These are phyloP conservation scores for Phoxinus phoxinus DNA, from an alignment of 2,113 vertebrate species.

Conservation along the genomic window DNA sequence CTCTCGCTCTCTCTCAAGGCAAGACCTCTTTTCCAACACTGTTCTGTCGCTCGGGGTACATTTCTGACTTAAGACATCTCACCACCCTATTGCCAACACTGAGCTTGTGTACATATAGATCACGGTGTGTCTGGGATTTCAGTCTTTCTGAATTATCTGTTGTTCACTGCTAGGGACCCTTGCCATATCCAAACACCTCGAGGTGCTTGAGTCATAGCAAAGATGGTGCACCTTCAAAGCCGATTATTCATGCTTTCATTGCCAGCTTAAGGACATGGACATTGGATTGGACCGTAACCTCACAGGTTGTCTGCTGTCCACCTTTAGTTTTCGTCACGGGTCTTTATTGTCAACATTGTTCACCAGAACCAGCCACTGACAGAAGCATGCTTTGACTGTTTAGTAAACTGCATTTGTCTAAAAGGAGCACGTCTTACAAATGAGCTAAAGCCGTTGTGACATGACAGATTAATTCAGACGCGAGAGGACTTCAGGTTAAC, in stretches of 20 bases:
- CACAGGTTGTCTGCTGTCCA: not conserved
- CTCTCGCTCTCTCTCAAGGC: constrained; percentile 40
- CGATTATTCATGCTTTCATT: constrained; percentile 3
- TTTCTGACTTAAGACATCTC: constrained; percentile 28
- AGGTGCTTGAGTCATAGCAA: constrained; percentile 21
- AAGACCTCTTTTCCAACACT: not conserved
- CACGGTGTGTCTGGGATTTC: not conserved
- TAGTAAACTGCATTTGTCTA: not conserved
- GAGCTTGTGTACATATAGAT: not conserved
- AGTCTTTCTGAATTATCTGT: constrained; percentile 49
- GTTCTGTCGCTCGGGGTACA: constrained; percentile 24
- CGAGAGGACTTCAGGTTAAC: not conserved
- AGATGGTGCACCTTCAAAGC: not conserved
- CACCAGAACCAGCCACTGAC: not conserved
- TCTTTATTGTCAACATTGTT: constrained; percentile 4
- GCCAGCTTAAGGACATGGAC: not conserved
- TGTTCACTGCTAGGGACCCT: constrained; percentile 14
- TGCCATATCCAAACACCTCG: constrained; percentile 16
- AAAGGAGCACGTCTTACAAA: not conserved
- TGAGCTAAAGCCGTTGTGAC: constrained; percentile 3
- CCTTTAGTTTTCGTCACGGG: not conserved
- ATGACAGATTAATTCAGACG: not conserved
- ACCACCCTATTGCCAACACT: constrained; percentile 1
- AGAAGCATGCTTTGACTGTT: not conserved
- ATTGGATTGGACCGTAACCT: not conserved